These are phyloP conservation scores for Petrocephalus schoutedeni DNA, from an alignment of 2,797 vertebrate genomes.

Conservation along the genomic window DNA sequence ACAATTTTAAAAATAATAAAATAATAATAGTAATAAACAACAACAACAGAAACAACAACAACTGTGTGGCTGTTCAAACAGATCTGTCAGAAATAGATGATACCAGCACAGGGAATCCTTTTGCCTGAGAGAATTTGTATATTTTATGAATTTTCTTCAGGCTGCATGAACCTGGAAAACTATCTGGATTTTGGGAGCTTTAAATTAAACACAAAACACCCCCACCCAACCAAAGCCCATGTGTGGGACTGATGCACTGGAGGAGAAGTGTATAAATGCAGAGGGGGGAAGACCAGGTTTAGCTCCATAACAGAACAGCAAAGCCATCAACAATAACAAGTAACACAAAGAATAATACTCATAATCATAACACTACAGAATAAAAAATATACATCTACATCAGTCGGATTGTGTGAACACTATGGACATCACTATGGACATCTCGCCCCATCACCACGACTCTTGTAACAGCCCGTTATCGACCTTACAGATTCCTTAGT, in stretches of 20 bases:
- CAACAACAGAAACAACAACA: not conserved
- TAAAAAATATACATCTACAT: not conserved
- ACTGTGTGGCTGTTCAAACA: not conserved
- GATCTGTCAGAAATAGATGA: not conserved
- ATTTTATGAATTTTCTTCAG: not conserved
- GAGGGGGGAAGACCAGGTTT: not conserved
- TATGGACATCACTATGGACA: not conserved
- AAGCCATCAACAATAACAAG: not conserved
- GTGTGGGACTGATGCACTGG: not conserved
- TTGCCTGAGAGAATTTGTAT: constrained; percentile 10
- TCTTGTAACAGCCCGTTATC: not conserved
- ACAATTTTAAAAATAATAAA: not conserved
- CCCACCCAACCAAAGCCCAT: not conserved
- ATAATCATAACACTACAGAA: not conserved
- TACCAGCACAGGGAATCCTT: not conserved
- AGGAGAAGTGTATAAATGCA: not conserved
- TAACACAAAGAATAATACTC: not conserved
- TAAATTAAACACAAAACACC: not conserved
- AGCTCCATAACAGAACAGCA: not conserved
- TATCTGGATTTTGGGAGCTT: not conserved
- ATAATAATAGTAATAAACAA: not conserved
- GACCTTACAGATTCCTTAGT: not conserved
- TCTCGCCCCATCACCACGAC: not conserved
- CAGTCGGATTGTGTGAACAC: not conserved
- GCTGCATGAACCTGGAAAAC: not conserved